A percentile compares a stretch with the other conserved stretches of the same genome.
phyloP scores from a whole-genome alignment of 1,140 invertebrate genomes.

The Propsilocerus akamusi region DNA sequence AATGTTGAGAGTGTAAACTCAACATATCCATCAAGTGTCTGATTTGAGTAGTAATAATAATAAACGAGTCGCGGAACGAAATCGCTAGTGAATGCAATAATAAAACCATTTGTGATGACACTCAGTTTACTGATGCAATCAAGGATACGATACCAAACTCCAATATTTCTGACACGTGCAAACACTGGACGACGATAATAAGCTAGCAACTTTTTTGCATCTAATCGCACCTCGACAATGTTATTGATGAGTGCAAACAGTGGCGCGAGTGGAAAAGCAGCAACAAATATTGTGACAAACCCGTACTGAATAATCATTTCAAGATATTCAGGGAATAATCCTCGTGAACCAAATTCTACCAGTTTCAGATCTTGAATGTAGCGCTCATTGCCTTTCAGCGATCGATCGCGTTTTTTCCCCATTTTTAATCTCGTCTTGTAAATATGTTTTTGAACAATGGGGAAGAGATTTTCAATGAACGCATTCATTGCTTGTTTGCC shows the following conservation, averaged over 20 bases:
- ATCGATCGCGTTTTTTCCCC: constrained; percentile 17
- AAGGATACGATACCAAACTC: constrained; percentile 82
- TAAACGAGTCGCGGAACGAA: constrained; percentile 90
- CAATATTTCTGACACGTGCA: constrained; percentile 68
- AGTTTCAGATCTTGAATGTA: constrained; percentile 89
- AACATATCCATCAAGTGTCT: constrained; percentile 57
- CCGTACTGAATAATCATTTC: constrained; percentile 94
- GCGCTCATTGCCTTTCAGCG: constrained; percentile 31
- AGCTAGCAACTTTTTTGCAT: constrained; percentile 70
- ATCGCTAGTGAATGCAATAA: constrained; percentile 97
- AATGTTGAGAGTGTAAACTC: constrained; percentile 71
- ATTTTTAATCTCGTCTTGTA: constrained; percentile 34
- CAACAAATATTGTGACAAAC: constrained; percentile 79
- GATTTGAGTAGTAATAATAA: constrained; percentile 31
- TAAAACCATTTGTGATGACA: constrained; percentile 88
- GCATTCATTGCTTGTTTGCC: constrained; percentile 92
- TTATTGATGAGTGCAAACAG: constrained; percentile 79
- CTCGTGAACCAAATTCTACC: constrained; percentile 71
- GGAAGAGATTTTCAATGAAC: constrained; percentile 59
- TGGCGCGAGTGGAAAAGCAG: constrained; percentile 75
- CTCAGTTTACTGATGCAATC: constrained; percentile 79
- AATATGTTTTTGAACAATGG: constrained; percentile 52
- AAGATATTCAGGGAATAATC: constrained; percentile 89
- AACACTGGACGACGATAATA: constrained; percentile 71
- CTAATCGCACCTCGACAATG: constrained; percentile 72